Percentiles rank a stretch among this genome's conserved stretches.
Evolutionary conservation across 2,797 vertebrate genomes (phyloP).

Genomic region (Cephalopachus bancanus): DNA sequence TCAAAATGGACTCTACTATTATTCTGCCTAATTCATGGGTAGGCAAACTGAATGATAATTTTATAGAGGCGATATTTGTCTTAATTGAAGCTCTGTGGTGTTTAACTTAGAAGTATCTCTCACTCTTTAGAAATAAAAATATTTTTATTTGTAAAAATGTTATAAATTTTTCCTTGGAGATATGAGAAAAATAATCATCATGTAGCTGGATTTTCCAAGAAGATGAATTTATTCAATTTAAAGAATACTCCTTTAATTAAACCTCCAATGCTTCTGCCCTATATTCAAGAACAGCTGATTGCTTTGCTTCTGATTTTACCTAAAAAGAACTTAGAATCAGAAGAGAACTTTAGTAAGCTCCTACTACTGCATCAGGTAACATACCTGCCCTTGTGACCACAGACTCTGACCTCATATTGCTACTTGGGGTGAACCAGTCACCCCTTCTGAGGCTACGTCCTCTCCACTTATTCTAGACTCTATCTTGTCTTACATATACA

Average conservation of each 20-base stretch:
- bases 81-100: neutral
- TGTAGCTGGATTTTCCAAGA: neutral
- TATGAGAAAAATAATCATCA: neutral
- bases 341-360: neutral
- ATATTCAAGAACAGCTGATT: neutral
- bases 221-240: neutral
- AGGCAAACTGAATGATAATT: neutral
- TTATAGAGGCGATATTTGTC: neutral
- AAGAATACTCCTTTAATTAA: neutral
- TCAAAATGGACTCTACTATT: neutral
- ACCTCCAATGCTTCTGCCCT: neutral
- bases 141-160: neutral
- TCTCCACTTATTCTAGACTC: too few relatives aligned
- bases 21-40: too few relatives aligned
- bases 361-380: neutral
- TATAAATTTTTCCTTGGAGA: neutral
- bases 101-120: neutral
- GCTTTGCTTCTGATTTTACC: neutral
- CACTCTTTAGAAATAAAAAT: neutral
- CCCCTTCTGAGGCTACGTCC: too few relatives aligned
- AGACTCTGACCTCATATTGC: neutral
- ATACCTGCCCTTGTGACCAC: rapidly evolving
- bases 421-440: neutral
- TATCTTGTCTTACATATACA: neutral
- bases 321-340: neutral